These are phyloP conservation scores for Neoaliturus tenellus DNA, from an alignment of 2,888 invertebrate species.

Conservation along the genomic window DNA sequence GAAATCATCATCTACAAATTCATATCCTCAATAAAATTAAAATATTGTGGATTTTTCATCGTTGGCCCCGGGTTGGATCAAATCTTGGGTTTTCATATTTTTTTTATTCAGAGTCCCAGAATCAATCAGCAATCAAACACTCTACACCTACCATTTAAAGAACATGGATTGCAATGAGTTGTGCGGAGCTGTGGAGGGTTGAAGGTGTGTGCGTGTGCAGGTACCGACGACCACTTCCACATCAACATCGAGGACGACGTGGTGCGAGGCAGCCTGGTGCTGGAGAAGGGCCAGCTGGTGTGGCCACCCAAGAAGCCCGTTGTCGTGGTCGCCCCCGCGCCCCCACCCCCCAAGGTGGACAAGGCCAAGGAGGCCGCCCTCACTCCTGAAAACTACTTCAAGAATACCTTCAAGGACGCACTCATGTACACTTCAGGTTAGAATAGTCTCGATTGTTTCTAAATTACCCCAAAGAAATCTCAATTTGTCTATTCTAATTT, in stretches of 20 bases:
- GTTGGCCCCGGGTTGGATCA: too few species aligned
- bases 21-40: too few species aligned
- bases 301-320: slow-evolving; percentile 88
- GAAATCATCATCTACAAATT: too few species aligned
- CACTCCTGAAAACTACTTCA: slow-evolving; percentile 80
- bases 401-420: slow-evolving; percentile 80
- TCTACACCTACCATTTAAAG: too few species aligned
- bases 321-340: slow-evolving; percentile 74
- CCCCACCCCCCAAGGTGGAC: slow-evolving; percentile 70
- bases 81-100: too few species aligned
- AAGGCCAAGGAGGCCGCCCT: slow-evolving; percentile 72
- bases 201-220: slow-evolving; percentile 71
- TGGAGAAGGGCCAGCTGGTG: slow-evolving; percentile 83
- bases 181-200: too few species aligned
- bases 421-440: slow-evolving; percentile 83
- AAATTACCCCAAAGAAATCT: too few species aligned
- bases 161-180: slow-evolving; percentile 22
- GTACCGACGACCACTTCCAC: slow-evolving; percentile 85
- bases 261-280: slow-evolving; percentile 87
- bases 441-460: too few species aligned
- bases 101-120: too few species aligned
- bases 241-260: slow-evolving; percentile 92
- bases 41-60: too few species aligned
- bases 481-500: too few species aligned
- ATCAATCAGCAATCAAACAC: too few species aligned